Percentiles rank a stretch among this genome's conserved stretches.
Evolutionary conservation across 2,797 vertebrate genomes (phyloP).

Genomic region (Pelobates cultripes): DNA sequence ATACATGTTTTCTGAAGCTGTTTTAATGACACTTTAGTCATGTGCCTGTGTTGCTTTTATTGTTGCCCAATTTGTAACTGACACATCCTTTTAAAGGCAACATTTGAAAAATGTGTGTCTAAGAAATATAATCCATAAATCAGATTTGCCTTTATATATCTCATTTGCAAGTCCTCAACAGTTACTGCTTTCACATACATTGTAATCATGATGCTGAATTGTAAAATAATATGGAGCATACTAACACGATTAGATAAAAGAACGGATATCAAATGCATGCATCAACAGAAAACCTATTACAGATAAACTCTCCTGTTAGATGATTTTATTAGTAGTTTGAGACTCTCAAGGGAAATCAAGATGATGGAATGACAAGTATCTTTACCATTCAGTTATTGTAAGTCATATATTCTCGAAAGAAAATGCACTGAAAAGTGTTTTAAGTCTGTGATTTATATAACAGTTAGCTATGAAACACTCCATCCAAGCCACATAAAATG

Average conservation of each 20-base stretch:
- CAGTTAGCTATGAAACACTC: too few relatives aligned
- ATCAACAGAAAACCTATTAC: constrained; percentile 23
- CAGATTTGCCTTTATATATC: too few relatives aligned
- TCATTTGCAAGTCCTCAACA: too few relatives aligned
- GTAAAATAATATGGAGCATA: constrained; percentile 16
- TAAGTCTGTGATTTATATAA: too few relatives aligned
- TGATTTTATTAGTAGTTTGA: constrained; percentile 16
- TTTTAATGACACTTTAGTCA: too few relatives aligned
- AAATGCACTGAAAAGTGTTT: neutral
- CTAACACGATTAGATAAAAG: constrained; percentile 5
- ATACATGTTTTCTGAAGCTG: too few relatives aligned
- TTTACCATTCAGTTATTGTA: neutral
- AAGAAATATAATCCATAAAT: too few relatives aligned
- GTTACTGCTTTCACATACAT: neutral
- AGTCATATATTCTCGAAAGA: neutral
- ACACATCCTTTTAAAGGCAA: too few relatives aligned
- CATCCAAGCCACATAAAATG: too few relatives aligned
- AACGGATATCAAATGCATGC: constrained; percentile 17
- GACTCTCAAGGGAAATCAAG: constrained; percentile 17
- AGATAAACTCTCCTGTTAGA: constrained; percentile 13
- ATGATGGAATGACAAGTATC: constrained; percentile 23
- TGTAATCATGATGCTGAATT: constrained; percentile 10
- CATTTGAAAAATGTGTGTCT: too few relatives aligned
- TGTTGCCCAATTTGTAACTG: too few relatives aligned
- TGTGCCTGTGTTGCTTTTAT: too few relatives aligned